phyloP scores from a whole-genome alignment of 2,888 invertebrate species.

The Tillus elongatus region DNA sequence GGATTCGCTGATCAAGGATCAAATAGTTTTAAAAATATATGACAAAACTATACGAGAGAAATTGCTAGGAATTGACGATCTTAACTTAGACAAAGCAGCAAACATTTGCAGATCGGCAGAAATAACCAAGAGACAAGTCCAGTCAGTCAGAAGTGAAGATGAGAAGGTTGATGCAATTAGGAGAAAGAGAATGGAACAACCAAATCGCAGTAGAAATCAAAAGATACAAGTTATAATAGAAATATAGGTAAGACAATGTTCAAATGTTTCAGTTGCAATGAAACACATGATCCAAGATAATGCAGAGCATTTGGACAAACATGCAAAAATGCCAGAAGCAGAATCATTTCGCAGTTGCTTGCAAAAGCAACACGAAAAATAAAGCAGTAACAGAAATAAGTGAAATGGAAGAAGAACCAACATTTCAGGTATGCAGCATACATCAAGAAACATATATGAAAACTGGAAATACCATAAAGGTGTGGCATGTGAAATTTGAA shows the following conservation, averaged over 20 bases:
- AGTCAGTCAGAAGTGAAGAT: slow-evolving; percentile 2
- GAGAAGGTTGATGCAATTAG: not conserved
- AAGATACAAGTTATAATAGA: not conserved
- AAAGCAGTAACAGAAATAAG: not conserved
- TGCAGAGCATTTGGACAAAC: not conserved
- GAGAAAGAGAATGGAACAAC: not conserved
- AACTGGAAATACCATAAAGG: too few species aligned
- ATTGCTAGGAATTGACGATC: not conserved
- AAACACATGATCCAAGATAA: not conserved
- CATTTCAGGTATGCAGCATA: not conserved
- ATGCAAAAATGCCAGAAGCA: not conserved
- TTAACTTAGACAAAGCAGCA: not conserved
- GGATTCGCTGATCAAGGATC: not conserved
- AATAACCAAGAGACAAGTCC: not conserved
- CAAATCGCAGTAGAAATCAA: slow-evolving; percentile 1
- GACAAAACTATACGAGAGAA: not conserved
- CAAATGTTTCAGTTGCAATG: not conserved
- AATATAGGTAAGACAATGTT: slow-evolving; percentile 1
- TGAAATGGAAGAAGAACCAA: not conserved
- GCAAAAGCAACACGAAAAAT: not conserved
- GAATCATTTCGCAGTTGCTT: not conserved
- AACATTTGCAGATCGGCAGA: not conserved
- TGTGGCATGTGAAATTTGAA: too few species aligned
- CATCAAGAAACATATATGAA: too few species aligned
- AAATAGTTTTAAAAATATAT: not conserved